A percentile compares a stretch with the other conserved stretches of the same genome.
Evolutionary conservation across 2,888 invertebrate species (phyloP).

Genomic region (Oligia strigilis): DNA sequence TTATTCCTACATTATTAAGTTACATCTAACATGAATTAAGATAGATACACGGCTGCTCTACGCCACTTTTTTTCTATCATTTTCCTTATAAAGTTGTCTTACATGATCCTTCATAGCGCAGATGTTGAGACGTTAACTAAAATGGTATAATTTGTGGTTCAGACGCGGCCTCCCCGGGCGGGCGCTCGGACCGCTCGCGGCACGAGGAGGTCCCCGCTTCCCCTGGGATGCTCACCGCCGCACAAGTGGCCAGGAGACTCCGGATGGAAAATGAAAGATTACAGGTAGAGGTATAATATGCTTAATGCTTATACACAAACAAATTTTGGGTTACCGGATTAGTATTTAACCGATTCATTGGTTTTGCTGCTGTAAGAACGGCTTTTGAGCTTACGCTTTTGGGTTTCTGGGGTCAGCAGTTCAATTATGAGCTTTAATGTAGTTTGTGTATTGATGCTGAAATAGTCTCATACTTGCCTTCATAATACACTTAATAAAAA

Average conservation of each 20-base stretch:
- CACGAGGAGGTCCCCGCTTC: conserved; percentile 88
- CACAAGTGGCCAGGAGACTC: conserved; percentile 91
- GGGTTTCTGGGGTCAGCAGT: conserved; percentile 11
- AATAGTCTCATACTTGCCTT: background rate
- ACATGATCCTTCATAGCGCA: background rate
- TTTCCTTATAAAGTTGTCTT: background rate
- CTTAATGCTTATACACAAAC: conserved; percentile 47
- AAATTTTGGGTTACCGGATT: conserved; percentile 44
- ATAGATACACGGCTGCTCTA: background rate
- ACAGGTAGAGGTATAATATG: conserved; percentile 77
- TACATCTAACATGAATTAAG: background rate
- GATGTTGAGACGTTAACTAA: conserved; percentile 3
- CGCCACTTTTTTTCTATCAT: background rate
- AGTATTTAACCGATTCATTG: conserved; percentile 41
- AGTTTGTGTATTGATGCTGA: background rate
- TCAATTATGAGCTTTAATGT: background rate
- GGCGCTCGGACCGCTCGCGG: conserved; percentile 86
- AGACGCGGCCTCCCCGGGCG: conserved; percentile 87
- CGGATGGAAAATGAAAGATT: conserved; percentile 95
- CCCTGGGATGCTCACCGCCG: conserved; percentile 89
- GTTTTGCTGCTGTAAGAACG: conserved; percentile 15
- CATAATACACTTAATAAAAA: background rate
- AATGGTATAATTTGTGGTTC: conserved; percentile 55
- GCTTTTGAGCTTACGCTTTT: conserved; percentile 30
- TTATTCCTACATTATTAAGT: background rate